A percentile compares a stretch with the other conserved stretches of the same genome.
These are phyloP conservation scores for Numida meleagris DNA, from an alignment of 2,113 vertebrate species.

Conservation along the genomic window DNA sequence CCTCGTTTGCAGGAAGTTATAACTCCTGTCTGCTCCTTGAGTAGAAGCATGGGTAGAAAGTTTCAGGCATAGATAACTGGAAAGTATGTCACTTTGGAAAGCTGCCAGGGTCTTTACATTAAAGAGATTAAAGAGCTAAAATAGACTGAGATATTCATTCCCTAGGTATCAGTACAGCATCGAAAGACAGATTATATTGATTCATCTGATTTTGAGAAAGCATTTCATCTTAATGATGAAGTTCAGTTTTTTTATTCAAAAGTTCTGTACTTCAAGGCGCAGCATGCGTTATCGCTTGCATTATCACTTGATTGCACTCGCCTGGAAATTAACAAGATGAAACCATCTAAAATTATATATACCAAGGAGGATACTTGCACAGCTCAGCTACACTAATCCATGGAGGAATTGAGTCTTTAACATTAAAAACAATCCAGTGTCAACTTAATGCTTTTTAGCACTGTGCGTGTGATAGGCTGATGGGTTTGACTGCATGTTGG, in stretches of 20 bases:
- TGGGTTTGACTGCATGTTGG: neutral
- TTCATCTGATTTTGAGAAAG: conserved; percentile 25
- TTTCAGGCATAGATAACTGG: neutral
- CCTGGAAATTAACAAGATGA: neutral
- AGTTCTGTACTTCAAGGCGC: neutral
- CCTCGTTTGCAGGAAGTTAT: neutral
- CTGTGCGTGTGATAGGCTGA: neutral
- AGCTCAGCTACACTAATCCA: neutral
- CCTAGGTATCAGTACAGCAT: neutral
- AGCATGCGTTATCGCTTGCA: neutral
- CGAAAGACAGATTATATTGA: neutral
- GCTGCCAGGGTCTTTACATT: neutral
- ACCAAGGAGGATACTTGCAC: neutral
- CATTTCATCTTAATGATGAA: neutral
- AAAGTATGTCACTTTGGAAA: neutral
- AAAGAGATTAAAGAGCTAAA: conserved; percentile 31
- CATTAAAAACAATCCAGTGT: neutral
- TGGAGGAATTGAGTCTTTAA: neutral
- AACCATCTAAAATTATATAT: neutral
- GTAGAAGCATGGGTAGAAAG: neutral
- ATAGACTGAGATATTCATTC: neutral
- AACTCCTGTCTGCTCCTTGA: neutral
- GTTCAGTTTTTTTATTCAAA: neutral
- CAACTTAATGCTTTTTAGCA: neutral
- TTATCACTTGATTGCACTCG: neutral